A percentile compares a stretch with the other conserved stretches of the same genome.
Conservation (phyloP, 1,140 invertebrate species). For the Lasioglossum baleicum region DNA sequence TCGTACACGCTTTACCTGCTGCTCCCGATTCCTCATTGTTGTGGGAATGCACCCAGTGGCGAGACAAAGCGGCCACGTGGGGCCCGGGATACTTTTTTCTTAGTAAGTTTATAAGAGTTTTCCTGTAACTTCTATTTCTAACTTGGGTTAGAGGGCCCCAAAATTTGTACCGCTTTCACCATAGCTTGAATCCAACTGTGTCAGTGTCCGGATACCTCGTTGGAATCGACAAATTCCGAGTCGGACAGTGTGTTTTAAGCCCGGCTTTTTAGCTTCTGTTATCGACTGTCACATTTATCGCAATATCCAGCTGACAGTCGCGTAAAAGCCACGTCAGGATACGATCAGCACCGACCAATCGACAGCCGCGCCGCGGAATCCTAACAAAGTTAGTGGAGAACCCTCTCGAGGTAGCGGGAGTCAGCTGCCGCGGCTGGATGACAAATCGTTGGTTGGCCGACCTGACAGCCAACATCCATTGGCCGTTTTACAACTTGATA, state of each 20-base stretch:
- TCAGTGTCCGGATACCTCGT: no score
- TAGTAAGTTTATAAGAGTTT: no score
- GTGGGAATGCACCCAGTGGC: neutral
- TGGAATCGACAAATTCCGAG: neutral
- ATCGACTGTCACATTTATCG: conserved; percentile 39
- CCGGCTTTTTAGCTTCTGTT: neutral
- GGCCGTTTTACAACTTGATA: conserved; percentile 61
- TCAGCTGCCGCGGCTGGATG: conserved; percentile 52
- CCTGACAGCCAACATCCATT: conserved; percentile 65
- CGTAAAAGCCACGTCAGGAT: conserved; percentile 57
- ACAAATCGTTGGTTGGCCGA: conserved; percentile 61
- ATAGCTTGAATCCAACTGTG: no score
- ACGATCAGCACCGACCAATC: conserved; percentile 39
- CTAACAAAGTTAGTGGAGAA: conserved; percentile 54
- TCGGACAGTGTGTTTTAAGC: neutral
- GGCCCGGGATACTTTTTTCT: no score
- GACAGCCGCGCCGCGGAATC: conserved; percentile 28
- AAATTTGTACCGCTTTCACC: no score
- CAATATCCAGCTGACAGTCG: conserved; percentile 51
- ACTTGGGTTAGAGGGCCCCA: no score
- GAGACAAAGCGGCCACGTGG: no score
- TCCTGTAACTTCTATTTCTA: no score
- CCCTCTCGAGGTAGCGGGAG: conserved; percentile 28
- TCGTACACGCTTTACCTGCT: neutral
- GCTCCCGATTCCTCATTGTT: conserved; percentile 28